Percentiles rank a stretch among this genome's conserved stretches.
phyloP scores from a whole-genome alignment of 2,113 vertebrate genomes.

The Alligator sinensis region DNA sequence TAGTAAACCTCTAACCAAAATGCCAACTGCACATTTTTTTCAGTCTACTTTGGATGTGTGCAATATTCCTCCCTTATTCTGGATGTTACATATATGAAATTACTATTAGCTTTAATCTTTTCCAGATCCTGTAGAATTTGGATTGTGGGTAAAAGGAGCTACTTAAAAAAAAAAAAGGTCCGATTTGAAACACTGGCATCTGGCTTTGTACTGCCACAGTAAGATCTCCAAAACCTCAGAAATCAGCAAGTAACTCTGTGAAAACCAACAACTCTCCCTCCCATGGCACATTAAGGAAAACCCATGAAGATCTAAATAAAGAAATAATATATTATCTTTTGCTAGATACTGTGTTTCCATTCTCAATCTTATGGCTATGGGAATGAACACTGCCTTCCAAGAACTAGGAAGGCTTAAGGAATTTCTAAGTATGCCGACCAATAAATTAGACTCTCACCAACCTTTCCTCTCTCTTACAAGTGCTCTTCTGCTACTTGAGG shows the following conservation, averaged over 20 bases:
- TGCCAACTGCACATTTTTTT: not conserved
- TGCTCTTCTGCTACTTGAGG: not conserved
- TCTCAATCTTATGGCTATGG: not conserved
- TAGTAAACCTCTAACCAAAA: not conserved
- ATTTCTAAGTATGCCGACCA: not conserved
- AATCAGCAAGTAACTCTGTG: too few relatives aligned
- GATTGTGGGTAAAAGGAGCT: not conserved
- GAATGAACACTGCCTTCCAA: not conserved
- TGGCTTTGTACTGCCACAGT: too few relatives aligned
- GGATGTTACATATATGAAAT: not conserved
- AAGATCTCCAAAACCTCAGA: too few relatives aligned
- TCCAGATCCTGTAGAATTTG: not conserved
- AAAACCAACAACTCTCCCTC: not conserved
- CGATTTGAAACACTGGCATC: not conserved
- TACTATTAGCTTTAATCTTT: not conserved
- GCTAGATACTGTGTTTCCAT: not conserved
- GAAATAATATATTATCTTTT: not conserved
- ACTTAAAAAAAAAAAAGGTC: not conserved
- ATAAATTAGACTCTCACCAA: not conserved
- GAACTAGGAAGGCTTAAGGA: not conserved
- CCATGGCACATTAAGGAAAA: not conserved
- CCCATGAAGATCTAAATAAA: accelerated
- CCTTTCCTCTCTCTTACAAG: conserved; percentile 31
- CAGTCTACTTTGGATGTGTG: not conserved
- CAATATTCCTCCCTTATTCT: not conserved